Conservation (phyloP, 2,888 invertebrate genomes). For the Apamea anceps region DNA sequence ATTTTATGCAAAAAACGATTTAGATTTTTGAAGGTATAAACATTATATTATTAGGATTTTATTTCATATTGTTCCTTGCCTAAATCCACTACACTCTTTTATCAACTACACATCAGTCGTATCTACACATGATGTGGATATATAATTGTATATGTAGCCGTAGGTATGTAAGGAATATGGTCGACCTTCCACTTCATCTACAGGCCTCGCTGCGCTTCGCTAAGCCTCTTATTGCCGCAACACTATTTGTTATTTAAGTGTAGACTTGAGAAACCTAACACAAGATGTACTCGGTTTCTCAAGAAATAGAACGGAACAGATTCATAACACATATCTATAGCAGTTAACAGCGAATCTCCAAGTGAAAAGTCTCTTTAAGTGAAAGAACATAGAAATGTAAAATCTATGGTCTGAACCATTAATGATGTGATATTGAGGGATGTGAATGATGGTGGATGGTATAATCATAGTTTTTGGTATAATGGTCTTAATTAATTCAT, state of each 20-base stretch:
- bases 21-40: too few species aligned
- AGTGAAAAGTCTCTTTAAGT: too few species aligned
- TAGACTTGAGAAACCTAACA: slow-evolving; percentile 24
- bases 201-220: slow-evolving; percentile 67
- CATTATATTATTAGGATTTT: too few species aligned
- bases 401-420: neutral
- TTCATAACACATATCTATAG: neutral
- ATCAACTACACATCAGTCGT: neutral
- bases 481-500: neutral
- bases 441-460: neutral
- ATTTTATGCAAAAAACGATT: too few species aligned
- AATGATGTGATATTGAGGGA: neutral
- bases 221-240: slow-evolving; percentile 73
- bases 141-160: neutral
- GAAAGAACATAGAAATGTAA: too few species aligned
- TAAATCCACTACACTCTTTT: neutral
- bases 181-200: slow-evolving; percentile 39
- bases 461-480: neutral
- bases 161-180: slow-evolving; percentile 23
- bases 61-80: too few species aligned
- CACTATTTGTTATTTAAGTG: slow-evolving; percentile 72
- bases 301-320: slow-evolving; percentile 17
- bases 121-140: too few species aligned
- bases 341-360: neutral
- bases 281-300: slow-evolving; percentile 26